Percentiles rank a stretch among this genome's conserved stretches.
phyloP scores from a whole-genome alignment of 2,797 vertebrate genomes.

The Rhabdomys pumilio region DNA sequence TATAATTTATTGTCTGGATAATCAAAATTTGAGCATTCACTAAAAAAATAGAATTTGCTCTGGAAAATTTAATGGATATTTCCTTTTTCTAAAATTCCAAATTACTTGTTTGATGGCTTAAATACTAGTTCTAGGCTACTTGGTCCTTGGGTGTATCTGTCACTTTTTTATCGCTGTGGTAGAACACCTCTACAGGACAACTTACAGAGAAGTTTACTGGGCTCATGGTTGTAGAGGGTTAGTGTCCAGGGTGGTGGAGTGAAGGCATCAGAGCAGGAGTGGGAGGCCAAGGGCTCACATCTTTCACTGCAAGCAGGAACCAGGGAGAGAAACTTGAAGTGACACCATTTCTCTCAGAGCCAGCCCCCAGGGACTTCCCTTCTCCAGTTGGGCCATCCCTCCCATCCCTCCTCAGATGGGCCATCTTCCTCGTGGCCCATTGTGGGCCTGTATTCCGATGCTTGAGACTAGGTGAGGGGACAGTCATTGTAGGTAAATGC shows the following conservation, averaged over 20 bases:
- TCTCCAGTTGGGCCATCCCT: neutral
- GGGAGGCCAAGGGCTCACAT: neutral
- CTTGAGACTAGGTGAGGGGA: neutral
- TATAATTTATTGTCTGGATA: slow-evolving; percentile 34
- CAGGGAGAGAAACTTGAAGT: neutral
- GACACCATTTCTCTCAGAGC: neutral
- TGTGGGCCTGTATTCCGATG: neutral
- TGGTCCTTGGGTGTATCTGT: neutral
- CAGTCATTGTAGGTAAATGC: neutral
- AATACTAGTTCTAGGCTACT: neutral
- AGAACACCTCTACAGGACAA: too few relatives aligned
- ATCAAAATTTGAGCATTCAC: neutral
- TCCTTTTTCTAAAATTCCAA: slow-evolving; percentile 33
- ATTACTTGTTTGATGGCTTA: neutral
- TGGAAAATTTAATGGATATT: neutral
- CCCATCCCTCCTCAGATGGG: neutral
- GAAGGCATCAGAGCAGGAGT: neutral
- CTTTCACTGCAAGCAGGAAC: neutral
- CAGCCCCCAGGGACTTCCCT: neutral
- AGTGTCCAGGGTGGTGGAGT: neutral
- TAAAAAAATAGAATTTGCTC: slow-evolving; percentile 28
- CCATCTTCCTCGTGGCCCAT: too few relatives aligned
- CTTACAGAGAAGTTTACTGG: neutral
- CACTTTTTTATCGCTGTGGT: neutral
- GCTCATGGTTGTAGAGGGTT: neutral